These are phyloP conservation scores for Apus apus DNA, from an alignment of 2,113 vertebrate genomes.

Conservation along the genomic window DNA sequence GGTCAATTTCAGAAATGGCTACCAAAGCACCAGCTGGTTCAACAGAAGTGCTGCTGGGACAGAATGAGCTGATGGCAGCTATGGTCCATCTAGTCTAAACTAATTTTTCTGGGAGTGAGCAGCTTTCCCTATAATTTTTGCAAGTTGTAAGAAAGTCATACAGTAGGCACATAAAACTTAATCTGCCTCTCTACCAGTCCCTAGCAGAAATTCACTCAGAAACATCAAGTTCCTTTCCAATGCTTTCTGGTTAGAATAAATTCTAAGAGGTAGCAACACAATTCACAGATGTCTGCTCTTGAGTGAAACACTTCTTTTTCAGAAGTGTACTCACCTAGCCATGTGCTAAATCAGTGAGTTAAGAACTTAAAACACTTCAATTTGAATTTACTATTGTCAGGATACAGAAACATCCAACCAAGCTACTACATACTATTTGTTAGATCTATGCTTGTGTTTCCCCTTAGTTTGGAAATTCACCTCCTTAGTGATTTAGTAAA, in stretches of 20 bases:
- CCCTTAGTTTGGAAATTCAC: neutral
- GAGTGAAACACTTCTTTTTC: neutral
- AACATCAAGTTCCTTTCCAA: neutral
- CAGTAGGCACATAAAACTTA: neutral
- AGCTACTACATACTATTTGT: neutral
- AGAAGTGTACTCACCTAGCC: neutral
- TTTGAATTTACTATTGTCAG: neutral
- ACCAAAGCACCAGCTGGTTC: neutral
- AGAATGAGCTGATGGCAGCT: neutral
- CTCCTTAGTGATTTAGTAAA: neutral
- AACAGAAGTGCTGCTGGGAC: neutral
- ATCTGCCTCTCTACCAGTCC: neutral
- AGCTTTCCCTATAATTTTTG: neutral
- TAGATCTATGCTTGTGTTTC: neutral
- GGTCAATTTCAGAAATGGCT: neutral
- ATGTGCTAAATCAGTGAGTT: neutral
- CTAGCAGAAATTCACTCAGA: neutral
- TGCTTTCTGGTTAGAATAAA: neutral
- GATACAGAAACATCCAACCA: neutral
- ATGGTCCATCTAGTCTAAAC: neutral
- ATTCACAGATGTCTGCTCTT: neutral
- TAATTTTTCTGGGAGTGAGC: neutral
- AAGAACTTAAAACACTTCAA: neutral
- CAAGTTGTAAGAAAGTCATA: neutral
- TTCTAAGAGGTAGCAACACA: neutral